Base-by-base conservation (phyloP, 2,888 invertebrate genomes). In the Heliconius ismenius region DNA sequence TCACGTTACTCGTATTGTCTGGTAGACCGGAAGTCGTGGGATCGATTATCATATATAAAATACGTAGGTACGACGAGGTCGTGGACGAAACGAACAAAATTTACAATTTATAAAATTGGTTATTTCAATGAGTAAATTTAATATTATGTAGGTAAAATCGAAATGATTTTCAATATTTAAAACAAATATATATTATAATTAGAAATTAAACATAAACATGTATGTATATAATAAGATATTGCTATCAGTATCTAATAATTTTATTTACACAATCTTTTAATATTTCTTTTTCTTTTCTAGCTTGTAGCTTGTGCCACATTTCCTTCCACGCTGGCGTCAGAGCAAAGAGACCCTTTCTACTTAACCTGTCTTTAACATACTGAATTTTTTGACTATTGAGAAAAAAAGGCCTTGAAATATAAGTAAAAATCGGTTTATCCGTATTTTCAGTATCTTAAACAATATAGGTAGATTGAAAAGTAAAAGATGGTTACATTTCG, bases 321-420 rank as follows among this genome's bases (percentile, higher is more conserved):
- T 80, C 82, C 82, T 84, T 83, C 83, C 84, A 84, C 85, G 85
- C 83, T 82, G 82, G 83, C 80, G 79, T 85, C 78, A 73, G 77
- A 75, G 76, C 74, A 79, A 58, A 58, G 65, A 79, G 83, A 83
- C 83, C 86, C 86, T 87, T 87, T 88, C 84, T 84, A 86, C 86
- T 86, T 87, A 86, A 88, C 87, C 87, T 88, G 86, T 85, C 85
- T 85, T 84, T 86, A 86, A 87, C 86, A 88, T 89, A 87, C 89
- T 87, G 82, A 86, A 84, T 85, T 82, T 83, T 82, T 79, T 75
- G 78, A 81, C 80, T 80, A 81, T 82, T 76, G 78, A 74, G 79
- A 80, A 80, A 32, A 28, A 80, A 81, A 80, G 76, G 81, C 79
- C 77, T 74, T 77, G 81, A 82, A 79, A 82, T 81, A 81, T 81